These are phyloP conservation scores for Buphagus erythrorhynchus DNA, from an alignment of 2,797 vertebrate species.

Conservation along the genomic window DNA sequence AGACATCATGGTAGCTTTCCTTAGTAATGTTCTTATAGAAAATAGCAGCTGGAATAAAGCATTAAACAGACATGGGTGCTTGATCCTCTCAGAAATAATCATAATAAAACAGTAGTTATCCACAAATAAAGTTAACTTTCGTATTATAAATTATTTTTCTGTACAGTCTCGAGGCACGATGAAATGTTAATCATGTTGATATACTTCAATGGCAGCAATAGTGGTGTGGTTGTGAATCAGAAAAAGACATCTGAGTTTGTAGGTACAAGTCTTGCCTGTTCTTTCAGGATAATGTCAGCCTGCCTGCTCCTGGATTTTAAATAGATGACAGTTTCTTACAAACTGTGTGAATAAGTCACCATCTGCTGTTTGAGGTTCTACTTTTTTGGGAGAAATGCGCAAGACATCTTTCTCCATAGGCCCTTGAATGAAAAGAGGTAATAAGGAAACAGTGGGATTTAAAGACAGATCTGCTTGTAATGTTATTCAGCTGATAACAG, in stretches of 20 bases:
- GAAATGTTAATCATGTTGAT: conserved; percentile 45
- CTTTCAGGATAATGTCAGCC: neutral
- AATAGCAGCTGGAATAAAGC: neutral
- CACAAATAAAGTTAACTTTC: neutral
- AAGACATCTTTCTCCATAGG: neutral
- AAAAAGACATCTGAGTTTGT: neutral
- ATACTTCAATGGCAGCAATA: conserved; percentile 3
- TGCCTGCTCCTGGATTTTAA: neutral
- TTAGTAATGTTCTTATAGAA: neutral
- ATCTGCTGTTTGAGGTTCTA: neutral
- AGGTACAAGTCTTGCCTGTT: neutral
- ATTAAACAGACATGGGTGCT: neutral
- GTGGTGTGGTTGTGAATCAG: neutral
- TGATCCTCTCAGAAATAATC: conserved; percentile 28
- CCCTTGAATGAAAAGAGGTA: neutral
- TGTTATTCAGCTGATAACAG: neutral
- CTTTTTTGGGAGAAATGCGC: neutral
- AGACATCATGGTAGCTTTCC: neutral
- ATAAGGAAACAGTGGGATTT: neutral
- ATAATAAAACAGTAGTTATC: neutral
- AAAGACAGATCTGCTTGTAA: neutral
- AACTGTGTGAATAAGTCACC: neutral
- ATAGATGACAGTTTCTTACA: neutral
- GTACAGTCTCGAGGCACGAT: neutral
- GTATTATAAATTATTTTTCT: neutral